These are phyloP conservation scores for Cosmia trapezina DNA, from an alignment of 2,888 invertebrate genomes.

Conservation along the genomic window DNA sequence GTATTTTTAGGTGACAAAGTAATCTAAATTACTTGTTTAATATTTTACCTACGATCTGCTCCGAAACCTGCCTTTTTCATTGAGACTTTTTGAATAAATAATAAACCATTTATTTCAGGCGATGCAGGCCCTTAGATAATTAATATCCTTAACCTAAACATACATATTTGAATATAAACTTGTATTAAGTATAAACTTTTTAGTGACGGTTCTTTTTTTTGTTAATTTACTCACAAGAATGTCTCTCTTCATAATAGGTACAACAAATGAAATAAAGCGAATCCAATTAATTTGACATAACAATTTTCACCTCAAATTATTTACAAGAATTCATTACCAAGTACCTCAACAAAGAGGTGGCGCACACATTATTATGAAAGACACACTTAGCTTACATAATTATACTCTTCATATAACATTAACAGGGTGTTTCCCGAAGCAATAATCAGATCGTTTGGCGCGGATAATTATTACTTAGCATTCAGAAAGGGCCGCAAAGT, in stretches of 20 bases:
- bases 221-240: not conserved
- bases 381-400: constrained; percentile 30
- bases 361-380: constrained; percentile 32
- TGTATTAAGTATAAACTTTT: no score
- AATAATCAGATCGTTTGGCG: constrained; percentile 66
- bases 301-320: not conserved
- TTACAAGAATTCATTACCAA: constrained; percentile 7
- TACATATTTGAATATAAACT: no score
- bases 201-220: not conserved
- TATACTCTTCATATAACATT: constrained; percentile 45
- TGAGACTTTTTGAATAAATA: no score
- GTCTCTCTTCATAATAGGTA: not conserved
- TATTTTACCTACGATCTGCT: not conserved
- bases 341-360: not conserved
- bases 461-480: constrained; percentile 66
- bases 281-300: not conserved
- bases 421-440: constrained; percentile 42
- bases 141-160: no score
- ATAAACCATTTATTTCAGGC: no score
- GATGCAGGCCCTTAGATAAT: no score
- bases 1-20: not conserved
- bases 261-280: not conserved
- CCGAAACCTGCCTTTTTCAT: not conserved
- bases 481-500: constrained; percentile 64
- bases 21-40: not conserved